Evolutionary conservation across 1,140 invertebrate genomes (phyloP).

Genomic region (Orchesella cincta): DNA sequence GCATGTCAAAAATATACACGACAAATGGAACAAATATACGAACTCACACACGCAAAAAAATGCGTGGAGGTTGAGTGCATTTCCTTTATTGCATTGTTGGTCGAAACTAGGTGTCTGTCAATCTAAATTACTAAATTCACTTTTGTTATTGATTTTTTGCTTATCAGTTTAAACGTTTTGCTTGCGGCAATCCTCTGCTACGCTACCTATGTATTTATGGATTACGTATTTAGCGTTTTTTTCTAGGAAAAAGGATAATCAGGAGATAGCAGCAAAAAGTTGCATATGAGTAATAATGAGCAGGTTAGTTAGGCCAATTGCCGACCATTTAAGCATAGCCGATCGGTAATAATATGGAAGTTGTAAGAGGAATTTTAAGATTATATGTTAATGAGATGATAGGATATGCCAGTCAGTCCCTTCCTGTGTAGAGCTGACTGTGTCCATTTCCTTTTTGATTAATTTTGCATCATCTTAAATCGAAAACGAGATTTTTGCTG

Average conservation of each 20-base stretch:
- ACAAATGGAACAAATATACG: too few relatives aligned
- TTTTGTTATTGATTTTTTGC: too few relatives aligned
- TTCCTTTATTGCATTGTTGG: too few relatives aligned
- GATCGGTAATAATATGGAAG: background rate
- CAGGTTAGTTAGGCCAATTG: background rate
- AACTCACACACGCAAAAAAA: too few relatives aligned
- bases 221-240: background rate
- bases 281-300: background rate
- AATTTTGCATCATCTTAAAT: slow-evolving; percentile 3
- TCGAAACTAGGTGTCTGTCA: too few relatives aligned
- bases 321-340: background rate
- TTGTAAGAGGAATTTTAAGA: background rate
- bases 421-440: background rate
- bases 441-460: background rate
- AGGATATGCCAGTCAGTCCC: background rate
- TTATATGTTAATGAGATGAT: slow-evolving; percentile 9
- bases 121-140: too few relatives aligned
- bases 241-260: background rate
- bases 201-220: too few relatives aligned
- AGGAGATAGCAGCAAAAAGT: background rate
- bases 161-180: too few relatives aligned
- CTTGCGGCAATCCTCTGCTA: too few relatives aligned
- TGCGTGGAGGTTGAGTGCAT: too few relatives aligned
- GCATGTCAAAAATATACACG: too few relatives aligned
- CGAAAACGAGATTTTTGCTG: background rate